Conservation (phyloP, 2,113 vertebrate species). For the Crypturellus undulatus region DNA sequence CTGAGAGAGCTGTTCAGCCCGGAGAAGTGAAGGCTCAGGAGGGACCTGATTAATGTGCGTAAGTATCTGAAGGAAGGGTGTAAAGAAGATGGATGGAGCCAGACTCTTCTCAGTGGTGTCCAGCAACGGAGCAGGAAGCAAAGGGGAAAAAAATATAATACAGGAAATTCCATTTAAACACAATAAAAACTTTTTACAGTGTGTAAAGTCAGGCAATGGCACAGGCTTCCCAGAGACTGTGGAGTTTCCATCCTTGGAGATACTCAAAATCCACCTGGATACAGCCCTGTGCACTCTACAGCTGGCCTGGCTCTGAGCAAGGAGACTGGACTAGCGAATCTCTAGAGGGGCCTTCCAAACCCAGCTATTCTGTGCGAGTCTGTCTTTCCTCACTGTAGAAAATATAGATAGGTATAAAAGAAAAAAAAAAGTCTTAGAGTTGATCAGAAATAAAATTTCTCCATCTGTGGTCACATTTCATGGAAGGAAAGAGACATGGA, state of each 20-base stretch:
- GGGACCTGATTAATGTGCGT: not conserved
- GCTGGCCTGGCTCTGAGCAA: not conserved
- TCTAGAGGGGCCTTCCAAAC: not conserved
- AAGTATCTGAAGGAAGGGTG: not conserved
- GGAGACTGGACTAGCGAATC: not conserved
- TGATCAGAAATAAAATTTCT: not conserved
- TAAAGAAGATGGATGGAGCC: not conserved
- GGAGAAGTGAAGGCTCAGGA: not conserved
- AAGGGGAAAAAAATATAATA: not conserved
- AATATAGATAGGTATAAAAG: not conserved
- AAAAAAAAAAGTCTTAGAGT: not conserved
- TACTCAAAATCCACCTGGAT: not conserved
- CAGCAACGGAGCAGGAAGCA: not conserved
- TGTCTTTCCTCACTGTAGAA: not conserved
- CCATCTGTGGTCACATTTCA: not conserved
- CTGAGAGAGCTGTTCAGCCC: not conserved
- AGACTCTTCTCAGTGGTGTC: not conserved
- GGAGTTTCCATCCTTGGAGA: not conserved
- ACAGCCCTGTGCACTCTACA: not conserved
- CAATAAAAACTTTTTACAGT: not conserved
- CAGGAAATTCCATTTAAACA: not conserved
- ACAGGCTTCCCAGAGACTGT: not conserved
- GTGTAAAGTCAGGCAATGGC: not conserved
- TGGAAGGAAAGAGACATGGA: not conserved
- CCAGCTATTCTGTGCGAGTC: not conserved